A percentile compares a stretch with the other conserved stretches of the same genome.
Evolutionary conservation across 2,797 vertebrate species (phyloP).

Genomic region (Graptemys geographica): DNA sequence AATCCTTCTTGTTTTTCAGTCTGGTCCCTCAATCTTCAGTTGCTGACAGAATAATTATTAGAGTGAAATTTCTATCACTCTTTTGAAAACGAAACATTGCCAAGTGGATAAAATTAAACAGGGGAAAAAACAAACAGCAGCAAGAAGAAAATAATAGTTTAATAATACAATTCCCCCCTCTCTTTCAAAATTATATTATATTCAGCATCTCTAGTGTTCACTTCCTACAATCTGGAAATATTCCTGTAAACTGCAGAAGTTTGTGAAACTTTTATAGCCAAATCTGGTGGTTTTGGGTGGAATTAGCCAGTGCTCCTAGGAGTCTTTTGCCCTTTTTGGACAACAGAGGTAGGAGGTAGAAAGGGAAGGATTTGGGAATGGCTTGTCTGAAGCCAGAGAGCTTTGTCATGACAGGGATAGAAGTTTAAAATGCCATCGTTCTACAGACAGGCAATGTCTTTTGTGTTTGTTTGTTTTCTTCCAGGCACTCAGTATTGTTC

Average conservation of each 20-base stretch:
- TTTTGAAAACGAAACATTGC: background rate
- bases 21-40: background rate
- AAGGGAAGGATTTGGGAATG: background rate
- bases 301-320: background rate
- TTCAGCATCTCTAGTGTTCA: background rate
- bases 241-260: background rate
- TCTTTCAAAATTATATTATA: constrained; percentile 75
- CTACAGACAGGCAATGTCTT: background rate
- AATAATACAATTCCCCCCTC: background rate
- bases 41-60: constrained; percentile 23
- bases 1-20: background rate
- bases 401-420: background rate
- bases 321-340: background rate
- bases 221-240: background rate
- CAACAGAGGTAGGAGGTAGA: accelerated
- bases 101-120: background rate
- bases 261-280: background rate
- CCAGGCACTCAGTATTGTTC: background rate
- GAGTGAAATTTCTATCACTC: constrained; percentile 24
- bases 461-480: accelerated
- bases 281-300: background rate
- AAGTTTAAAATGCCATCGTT: background rate
- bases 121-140: background rate
- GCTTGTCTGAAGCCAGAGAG: background rate
- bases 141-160: background rate